Evolutionary conservation across 1,140 invertebrate species (phyloP).

Genomic region (Lordiphosa collinella): DNA sequence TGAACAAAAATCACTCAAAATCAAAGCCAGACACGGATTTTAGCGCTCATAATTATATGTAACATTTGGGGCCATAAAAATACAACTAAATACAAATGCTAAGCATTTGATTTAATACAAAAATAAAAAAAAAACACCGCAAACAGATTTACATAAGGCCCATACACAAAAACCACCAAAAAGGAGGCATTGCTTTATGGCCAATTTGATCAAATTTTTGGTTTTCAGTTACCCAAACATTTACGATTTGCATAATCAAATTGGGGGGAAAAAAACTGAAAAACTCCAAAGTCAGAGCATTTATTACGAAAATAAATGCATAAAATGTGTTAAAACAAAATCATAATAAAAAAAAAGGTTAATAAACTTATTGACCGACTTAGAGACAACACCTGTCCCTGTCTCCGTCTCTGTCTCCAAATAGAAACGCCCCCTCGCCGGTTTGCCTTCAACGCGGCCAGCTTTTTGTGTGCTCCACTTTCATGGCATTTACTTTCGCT

Average conservation of each 20-base stretch:
- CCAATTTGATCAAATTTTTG: constrained; percentile 35
- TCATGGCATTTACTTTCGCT: constrained; percentile 71
- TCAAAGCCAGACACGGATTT: neutral
- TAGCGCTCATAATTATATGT: neutral
- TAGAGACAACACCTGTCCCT: constrained; percentile 34
- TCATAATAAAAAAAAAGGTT: constrained; percentile 30
- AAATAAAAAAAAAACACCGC: constrained; percentile 12
- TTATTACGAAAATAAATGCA: constrained; percentile 50
- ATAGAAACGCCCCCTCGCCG: constrained; percentile 57
- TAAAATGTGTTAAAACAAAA: constrained; percentile 40
- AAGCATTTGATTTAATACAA: constrained; percentile 14
- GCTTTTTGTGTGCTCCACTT: constrained; percentile 55
- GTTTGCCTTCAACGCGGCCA: constrained; percentile 62
- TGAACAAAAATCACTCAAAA: neutral
- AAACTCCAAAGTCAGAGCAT: constrained; percentile 33
- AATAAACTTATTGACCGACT: constrained; percentile 76
- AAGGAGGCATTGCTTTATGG: constrained; percentile 42
- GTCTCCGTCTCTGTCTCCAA: constrained; percentile 2
- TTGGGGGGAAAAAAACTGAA: constrained; percentile 25
- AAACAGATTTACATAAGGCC: constrained; percentile 18
- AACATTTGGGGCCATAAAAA: neutral
- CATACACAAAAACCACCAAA: constrained; percentile 9
- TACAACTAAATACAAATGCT: neutral
- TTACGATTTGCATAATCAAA: constrained; percentile 52
- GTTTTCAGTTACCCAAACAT: constrained; percentile 40